Evolutionary conservation across 2,113 vertebrate genomes (phyloP), one percentile per base, ranked within the genome.

Genomic region (Sturnira hondurensis): DNA sequence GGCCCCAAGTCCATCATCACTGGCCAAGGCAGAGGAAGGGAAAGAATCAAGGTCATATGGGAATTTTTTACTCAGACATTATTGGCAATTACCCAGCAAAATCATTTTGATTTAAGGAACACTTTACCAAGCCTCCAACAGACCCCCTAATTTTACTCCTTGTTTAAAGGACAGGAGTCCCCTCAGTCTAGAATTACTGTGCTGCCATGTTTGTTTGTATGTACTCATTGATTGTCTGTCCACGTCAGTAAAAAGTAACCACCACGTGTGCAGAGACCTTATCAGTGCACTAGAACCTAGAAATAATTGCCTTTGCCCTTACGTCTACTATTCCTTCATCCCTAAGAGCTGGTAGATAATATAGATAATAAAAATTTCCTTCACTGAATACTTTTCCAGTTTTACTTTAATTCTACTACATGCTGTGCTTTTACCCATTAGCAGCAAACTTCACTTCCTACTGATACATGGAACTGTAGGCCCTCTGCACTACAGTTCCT

Each of bases 321-420:
- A 50, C 73, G 80, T 43, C 71, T 76, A 74, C 19, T 20, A 89
- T 6, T 3, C 12, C 4, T 87, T 86, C 36, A 50, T 93, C 94
- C 70, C 31, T 19, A 95, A 91, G 56, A 28, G 24, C 24, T 61
- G 58, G 58, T 28, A 61, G 26, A 61, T 28, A 43, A 43, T 80
- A 71, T 38, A 12, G 47, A 89, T 88, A 78, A 86, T 76, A 80
- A 82, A 80, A 67, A n/a, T 26, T 52, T 80, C 24, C 50, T 52
- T 50, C 28, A 41, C 6, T 45, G 36, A 22, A 10, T 7, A 82
- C 16, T 77, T 88, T 71, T 61, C 58, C 33, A 6, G 4, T 67
- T 84, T 92, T 87, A 45, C 73, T 96, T 82, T 68, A 96, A 78
- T 85, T 91, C 54, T 38, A 78, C 38, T 81, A 14, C 5, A 78